Evolutionary conservation across 2,888 invertebrate genomes (phyloP), one percentile per base, ranked within the genome.

Genomic region (Carpatolechia fugitivella): DNA sequence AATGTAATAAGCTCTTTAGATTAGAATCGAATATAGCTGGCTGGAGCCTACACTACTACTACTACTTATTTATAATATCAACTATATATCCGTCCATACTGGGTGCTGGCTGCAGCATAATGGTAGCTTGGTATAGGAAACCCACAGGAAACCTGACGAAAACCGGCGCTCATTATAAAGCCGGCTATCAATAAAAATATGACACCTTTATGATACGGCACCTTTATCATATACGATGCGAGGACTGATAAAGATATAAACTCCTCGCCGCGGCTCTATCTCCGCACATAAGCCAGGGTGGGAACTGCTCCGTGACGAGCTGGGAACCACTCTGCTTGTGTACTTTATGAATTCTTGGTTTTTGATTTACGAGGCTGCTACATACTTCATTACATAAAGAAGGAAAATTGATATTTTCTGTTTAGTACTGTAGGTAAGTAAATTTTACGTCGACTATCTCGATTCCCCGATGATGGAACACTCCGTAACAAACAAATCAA

Each of bases 401-500:
- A 40, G 40, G 16, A 8, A 14, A 6, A 14, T 36, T 13, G 36
- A 36, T 36, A 14, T 4, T 14, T n/a, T n/a, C 14, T 36, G 6
- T 24, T 24, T 24, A 24, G 24, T 24, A 6, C 24, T n/a, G 13
- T 16, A 40, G 10, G 16, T 41, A 41, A 20, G 20, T 41, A 20
- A 41, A 20, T 18, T 41, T 20, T 41, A 41, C 40, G 18, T 8
- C 0, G 10, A 8, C 11, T 11, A 18, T 20, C 2, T 11, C 8
- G 40, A 41, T 49, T n/a, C 35, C 6, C 18, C 50, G 31, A 44
- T 52, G 44, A 44, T 44, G 20, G 47, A 41, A 53, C 13, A 35
- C 16, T 46, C 35, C 36, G 13, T 52, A 41, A 47, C 50, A 38
- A 4, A 50, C 36, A 50, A 50, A 47, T 59, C 55, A 56, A 59